These are phyloP conservation scores for Tyrannus savana DNA, from an alignment of 2,113 vertebrate genomes.

Conservation along the genomic window DNA sequence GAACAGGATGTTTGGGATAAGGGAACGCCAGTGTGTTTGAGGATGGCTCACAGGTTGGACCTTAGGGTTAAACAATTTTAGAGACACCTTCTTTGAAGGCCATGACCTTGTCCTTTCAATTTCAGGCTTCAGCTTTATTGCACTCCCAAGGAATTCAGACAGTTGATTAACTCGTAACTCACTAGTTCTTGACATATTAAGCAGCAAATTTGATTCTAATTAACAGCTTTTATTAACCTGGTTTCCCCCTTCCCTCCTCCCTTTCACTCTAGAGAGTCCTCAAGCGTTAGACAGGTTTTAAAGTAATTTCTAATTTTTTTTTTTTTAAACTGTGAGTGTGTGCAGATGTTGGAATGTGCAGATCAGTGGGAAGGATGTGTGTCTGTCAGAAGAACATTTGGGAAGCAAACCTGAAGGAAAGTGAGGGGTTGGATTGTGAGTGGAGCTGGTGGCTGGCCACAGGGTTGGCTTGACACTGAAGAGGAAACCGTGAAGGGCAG, in stretches of 20 bases:
- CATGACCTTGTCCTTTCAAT: slow-evolving; percentile 44
- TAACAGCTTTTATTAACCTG: slow-evolving; percentile 65
- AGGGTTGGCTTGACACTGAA: neutral
- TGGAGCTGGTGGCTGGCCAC: neutral
- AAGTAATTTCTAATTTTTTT: neutral
- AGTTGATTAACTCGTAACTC: slow-evolving; percentile 71
- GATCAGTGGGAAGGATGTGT: neutral
- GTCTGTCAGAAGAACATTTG: neutral
- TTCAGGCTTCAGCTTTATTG: slow-evolving; percentile 59
- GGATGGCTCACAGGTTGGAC: neutral
- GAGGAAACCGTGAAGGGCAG: neutral
- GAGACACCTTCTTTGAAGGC: slow-evolving; percentile 18
- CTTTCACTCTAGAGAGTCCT: slow-evolving; percentile 45
- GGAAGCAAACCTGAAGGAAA: neutral
- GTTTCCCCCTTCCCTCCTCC: slow-evolving; percentile 30
- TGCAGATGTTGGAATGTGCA: neutral
- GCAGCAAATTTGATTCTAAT: slow-evolving; percentile 67
- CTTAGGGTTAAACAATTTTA: slow-evolving; percentile 19
- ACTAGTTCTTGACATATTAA: slow-evolving; percentile 66
- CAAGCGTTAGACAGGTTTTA: neutral
- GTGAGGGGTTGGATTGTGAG: neutral
- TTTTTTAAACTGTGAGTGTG: neutral
- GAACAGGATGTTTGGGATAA: neutral
- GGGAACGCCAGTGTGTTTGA: neutral
- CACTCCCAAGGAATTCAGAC: slow-evolving; percentile 50